These are phyloP conservation scores for Tamandua tetradactyla DNA, from an alignment of 2,797 vertebrate genomes.

Conservation along the genomic window DNA sequence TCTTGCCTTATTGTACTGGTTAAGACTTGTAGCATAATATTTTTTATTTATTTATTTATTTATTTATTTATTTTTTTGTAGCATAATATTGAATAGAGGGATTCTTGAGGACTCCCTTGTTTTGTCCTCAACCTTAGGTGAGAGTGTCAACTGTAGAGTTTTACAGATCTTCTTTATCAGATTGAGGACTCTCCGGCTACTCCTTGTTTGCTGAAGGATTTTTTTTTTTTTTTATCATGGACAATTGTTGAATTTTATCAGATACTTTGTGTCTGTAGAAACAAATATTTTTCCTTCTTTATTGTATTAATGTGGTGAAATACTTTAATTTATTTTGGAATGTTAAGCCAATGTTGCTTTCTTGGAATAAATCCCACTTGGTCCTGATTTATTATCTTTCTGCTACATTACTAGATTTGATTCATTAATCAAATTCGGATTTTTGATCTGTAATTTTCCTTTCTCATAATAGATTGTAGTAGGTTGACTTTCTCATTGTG, in stretches of 20 bases:
- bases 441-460: not conserved
- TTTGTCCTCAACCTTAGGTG: not conserved
- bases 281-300: not conserved
- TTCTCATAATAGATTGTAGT: not conserved
- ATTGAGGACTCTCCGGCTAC: not conserved
- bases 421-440: not conserved
- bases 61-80: no score
- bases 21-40: no score
- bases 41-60: no score
- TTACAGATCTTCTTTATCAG: not conserved
- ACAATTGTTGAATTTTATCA: conserved; percentile 4
- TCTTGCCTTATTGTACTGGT: not conserved
- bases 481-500: not conserved
- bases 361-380: no score
- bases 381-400: not conserved
- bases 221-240: not conserved
- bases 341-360: not conserved
- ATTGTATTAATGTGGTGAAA: not conserved
- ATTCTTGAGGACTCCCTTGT: not conserved
- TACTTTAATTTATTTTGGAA: conserved; percentile 7
- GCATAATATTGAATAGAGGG: not conserved
- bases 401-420: not conserved
- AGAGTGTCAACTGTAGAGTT: not conserved
- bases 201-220: no score
- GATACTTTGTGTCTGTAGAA: not conserved